Conservation (phyloP, 2,888 invertebrate genomes). For the Carpatolechia fugitivella region DNA sequence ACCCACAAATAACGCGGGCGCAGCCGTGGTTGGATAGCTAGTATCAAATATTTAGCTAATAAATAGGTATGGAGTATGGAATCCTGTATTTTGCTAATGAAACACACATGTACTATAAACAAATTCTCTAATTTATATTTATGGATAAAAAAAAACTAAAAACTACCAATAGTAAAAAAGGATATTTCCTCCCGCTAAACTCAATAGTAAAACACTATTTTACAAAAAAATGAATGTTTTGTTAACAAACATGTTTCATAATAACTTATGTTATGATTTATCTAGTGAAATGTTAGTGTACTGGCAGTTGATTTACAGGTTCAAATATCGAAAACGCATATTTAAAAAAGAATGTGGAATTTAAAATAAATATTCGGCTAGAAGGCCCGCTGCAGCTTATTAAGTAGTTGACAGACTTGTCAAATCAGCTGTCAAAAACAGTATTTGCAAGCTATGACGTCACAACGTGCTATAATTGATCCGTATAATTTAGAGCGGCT, state of each 20-base stretch:
- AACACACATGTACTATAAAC: conserved; percentile 49
- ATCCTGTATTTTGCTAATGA: conserved; percentile 26
- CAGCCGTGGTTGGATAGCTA: too few species aligned
- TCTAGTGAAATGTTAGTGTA: conserved; percentile 8
- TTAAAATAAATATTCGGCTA: too few species aligned
- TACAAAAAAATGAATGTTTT: conserved; percentile 42
- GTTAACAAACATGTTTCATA: conserved; percentile 38
- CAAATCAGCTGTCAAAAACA: too few species aligned
- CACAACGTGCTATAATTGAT: too few species aligned
- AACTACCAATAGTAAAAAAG: conserved; percentile 61
- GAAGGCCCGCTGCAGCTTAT: too few species aligned
- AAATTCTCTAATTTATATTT: conserved; percentile 53
- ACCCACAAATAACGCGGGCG: too few species aligned
- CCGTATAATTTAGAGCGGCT: too few species aligned
- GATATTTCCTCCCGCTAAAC: conserved; percentile 40
- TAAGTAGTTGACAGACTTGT: too few species aligned
- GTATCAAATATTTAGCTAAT: too few species aligned
- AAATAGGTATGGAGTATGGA: too few species aligned
- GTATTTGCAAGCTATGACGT: too few species aligned
- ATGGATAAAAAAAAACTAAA: conserved; percentile 72
- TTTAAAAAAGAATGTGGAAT: neutral
- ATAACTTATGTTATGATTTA: neutral
- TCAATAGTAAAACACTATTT: conserved; percentile 42
- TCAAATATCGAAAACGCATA: conserved; percentile 2
- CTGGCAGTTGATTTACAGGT: conserved; percentile 37